phyloP scores from a whole-genome alignment of 2,797 vertebrate genomes.

The Gallirallus australis region DNA sequence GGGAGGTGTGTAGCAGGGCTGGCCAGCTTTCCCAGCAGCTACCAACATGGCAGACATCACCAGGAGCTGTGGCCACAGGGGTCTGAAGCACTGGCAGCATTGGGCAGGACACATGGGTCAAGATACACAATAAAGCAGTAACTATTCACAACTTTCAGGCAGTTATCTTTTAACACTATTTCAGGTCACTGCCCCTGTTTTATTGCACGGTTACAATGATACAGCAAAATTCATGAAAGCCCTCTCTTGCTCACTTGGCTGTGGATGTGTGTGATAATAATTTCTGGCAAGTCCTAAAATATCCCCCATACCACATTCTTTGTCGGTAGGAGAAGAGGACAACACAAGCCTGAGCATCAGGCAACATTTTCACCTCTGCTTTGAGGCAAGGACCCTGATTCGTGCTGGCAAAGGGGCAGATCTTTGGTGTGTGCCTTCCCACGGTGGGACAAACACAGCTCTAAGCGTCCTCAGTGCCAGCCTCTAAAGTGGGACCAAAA shows the following conservation, averaged over 20 bases:
- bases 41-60: not conserved
- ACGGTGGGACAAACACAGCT: not conserved
- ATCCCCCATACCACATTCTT: not conserved
- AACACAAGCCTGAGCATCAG: not conserved
- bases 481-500: not conserved
- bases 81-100: not conserved
- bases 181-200: not conserved
- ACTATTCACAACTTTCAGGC: not conserved
- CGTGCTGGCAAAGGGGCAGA: accelerated
- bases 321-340: not conserved
- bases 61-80: not conserved
- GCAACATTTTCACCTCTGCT: not conserved
- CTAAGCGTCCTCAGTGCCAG: not conserved
- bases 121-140: not conserved
- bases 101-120: not conserved
- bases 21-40: not conserved
- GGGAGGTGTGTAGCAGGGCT: not conserved
- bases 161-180: not conserved
- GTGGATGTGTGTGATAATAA: not conserved
- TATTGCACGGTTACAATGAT: not conserved
- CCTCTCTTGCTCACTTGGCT: not conserved
- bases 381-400: not conserved
- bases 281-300: not conserved
- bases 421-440: not conserved
- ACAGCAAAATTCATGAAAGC: not conserved